Conservation (phyloP, 53 echinoderm and acorn worm species). For the Henricia sp. region DNA sequence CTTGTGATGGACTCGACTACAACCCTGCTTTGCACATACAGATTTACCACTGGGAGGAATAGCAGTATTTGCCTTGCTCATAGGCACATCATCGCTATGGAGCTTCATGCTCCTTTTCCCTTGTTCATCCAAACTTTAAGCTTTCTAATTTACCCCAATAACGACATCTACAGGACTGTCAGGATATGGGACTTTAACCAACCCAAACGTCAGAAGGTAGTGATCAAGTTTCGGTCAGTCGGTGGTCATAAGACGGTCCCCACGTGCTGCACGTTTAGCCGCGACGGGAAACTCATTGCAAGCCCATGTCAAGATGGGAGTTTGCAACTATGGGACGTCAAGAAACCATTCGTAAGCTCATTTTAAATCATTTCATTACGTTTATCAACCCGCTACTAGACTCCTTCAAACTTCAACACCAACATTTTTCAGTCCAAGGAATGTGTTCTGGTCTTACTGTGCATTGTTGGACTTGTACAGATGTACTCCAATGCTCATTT, state of each 20-base stretch:
- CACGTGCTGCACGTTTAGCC: conserved; percentile 81
- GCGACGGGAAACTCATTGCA: conserved; percentile 87
- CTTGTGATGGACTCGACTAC: no score
- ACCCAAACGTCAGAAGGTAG: conserved; percentile 72
- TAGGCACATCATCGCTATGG: no score
- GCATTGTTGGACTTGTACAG: no score
- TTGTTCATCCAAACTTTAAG: neutral
- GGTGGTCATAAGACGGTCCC: conserved; percentile 86
- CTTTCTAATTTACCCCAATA: neutral
- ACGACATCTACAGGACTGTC: conserved; percentile 67
- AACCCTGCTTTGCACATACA: no score
- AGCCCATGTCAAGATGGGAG: conserved; percentile 91
- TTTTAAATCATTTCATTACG: no score
- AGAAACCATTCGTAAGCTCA: conserved; percentile 92
- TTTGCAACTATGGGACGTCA: conserved; percentile 92
- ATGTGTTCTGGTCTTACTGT: no score
- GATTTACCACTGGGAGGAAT: no score
- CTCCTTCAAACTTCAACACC: no score
- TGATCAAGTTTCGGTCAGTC: conserved; percentile 82
- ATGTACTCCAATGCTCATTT: no score
- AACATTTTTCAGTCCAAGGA: no score
- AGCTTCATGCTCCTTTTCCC: no score
- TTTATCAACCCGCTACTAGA: no score
- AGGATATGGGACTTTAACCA: conserved; percentile 88
- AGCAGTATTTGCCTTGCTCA: neutral